Percentiles rank a stretch among this genome's conserved stretches.
phyloP scores from a whole-genome alignment of 2,797 vertebrate species.

The Parauchenoglanis punctatus region DNA sequence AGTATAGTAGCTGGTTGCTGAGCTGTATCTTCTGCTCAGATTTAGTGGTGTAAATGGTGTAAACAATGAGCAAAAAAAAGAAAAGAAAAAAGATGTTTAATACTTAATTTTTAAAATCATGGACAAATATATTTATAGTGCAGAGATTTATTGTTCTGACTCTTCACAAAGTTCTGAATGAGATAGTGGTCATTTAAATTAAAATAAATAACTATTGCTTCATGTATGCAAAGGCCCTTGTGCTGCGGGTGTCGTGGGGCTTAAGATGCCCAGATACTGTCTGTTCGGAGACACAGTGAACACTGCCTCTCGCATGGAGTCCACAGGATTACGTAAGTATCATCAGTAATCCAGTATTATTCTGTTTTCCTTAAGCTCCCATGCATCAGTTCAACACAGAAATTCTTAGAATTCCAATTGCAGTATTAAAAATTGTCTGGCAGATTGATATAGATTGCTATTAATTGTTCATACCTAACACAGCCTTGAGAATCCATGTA shows the following conservation, averaged over 20 bases:
- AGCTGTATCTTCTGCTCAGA: neutral
- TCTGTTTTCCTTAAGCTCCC: neutral
- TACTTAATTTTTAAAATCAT: neutral
- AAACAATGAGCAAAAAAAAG: neutral
- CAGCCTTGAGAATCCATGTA: constrained; percentile 92
- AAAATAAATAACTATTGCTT: constrained; percentile 3
- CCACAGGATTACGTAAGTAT: constrained; percentile 91
- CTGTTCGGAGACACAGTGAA: constrained; percentile 96
- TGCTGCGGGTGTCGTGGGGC: constrained; percentile 92
- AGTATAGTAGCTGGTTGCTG: neutral
- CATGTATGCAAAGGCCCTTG: constrained; percentile 81
- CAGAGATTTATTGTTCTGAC: neutral
- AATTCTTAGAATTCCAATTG: neutral
- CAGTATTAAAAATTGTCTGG: neutral
- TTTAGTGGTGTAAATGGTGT: neutral
- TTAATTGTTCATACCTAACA: neutral
- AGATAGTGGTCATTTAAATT: neutral
- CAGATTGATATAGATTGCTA: neutral
- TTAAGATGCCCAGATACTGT: constrained; percentile 98
- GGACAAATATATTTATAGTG: neutral
- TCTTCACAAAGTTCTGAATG: neutral
- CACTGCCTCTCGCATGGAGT: constrained; percentile 95
- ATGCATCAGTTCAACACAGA: neutral
- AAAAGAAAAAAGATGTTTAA: neutral
- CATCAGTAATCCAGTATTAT: constrained; percentile 4